Conservation (phyloP, 2,113 vertebrate genomes). For the Callaeas wilsoni region DNA sequence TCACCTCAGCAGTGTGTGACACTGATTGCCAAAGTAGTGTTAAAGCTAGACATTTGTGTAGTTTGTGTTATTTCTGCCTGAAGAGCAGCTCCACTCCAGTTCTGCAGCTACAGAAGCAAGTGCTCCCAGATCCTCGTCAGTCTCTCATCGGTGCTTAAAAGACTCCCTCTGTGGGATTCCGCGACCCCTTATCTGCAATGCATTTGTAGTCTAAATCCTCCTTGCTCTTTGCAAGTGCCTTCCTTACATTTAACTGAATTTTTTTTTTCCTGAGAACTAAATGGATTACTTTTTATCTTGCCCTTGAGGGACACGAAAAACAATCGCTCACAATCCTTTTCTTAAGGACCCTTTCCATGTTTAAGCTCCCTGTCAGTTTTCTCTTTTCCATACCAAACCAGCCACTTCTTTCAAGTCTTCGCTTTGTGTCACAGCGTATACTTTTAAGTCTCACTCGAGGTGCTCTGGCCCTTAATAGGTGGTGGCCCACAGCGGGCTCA, state of each 20-base stretch:
- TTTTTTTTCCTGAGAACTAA: neutral
- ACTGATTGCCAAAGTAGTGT: neutral
- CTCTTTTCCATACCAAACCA: neutral
- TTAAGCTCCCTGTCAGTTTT: neutral
- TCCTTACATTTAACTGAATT: neutral
- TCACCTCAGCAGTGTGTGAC: neutral
- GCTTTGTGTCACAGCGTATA: neutral
- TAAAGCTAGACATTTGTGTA: neutral
- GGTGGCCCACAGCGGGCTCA: neutral
- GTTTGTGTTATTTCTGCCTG: neutral
- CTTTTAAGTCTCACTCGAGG: neutral
- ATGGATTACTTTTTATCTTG: constrained; percentile 43
- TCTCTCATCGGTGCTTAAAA: neutral
- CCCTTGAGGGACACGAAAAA: constrained; percentile 32
- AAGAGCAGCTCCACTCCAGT: neutral
- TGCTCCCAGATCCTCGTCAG: neutral
- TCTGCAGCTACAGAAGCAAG: neutral
- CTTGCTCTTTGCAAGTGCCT: neutral
- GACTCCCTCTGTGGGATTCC: neutral
- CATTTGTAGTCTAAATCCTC: neutral
- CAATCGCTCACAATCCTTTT: neutral
- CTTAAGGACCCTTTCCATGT: neutral
- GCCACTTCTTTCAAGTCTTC: neutral
- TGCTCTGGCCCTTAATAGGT: neutral
- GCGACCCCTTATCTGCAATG: neutral